These are phyloP conservation scores for Linepithema humile DNA, from an alignment of 1,140 invertebrate genomes.

Conservation along the genomic window DNA sequence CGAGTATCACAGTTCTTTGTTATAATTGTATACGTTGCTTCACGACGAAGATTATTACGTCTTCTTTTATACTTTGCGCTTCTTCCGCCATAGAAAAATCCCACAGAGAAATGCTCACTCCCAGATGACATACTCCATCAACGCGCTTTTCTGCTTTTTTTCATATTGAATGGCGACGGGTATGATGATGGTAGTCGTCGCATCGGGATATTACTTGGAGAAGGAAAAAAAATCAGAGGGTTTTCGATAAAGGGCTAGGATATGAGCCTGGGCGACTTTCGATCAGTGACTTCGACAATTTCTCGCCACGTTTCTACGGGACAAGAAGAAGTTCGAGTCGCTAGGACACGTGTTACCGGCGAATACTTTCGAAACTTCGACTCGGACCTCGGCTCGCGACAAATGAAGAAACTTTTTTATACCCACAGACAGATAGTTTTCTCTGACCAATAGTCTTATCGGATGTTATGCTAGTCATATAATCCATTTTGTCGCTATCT, in stretches of 20 bases:
- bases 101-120: conserved; percentile 6
- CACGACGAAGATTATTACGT: not conserved
- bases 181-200: conserved; percentile 44
- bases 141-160: conserved; percentile 41
- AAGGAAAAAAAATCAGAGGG: conserved; percentile 52
- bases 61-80: not conserved
- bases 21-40: not conserved
- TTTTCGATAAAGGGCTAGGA: conserved; percentile 25
- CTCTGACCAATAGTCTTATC: not conserved
- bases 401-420: conserved; percentile 70
- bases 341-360: conserved; percentile 55
- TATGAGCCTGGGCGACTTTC: conserved; percentile 6
- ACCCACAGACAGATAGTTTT: conserved; percentile 28
- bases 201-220: not conserved
- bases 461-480: conserved; percentile 22
- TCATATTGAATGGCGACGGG: conserved; percentile 38
- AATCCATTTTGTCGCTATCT: not conserved
- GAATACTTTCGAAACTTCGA: conserved; percentile 48
- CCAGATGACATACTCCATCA: conserved; percentile 51
- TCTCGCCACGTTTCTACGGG: conserved; percentile 27
- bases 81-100: conserved; percentile 13
- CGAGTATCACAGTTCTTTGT: too few relatives aligned
- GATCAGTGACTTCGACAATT: conserved; percentile 49
- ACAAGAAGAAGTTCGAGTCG: conserved; percentile 42
- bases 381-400: conserved; percentile 23